Percentiles rank a stretch among this genome's conserved stretches.
phyloP scores from a whole-genome alignment of 2,888 invertebrate species.

The Tetragnatha montana region DNA sequence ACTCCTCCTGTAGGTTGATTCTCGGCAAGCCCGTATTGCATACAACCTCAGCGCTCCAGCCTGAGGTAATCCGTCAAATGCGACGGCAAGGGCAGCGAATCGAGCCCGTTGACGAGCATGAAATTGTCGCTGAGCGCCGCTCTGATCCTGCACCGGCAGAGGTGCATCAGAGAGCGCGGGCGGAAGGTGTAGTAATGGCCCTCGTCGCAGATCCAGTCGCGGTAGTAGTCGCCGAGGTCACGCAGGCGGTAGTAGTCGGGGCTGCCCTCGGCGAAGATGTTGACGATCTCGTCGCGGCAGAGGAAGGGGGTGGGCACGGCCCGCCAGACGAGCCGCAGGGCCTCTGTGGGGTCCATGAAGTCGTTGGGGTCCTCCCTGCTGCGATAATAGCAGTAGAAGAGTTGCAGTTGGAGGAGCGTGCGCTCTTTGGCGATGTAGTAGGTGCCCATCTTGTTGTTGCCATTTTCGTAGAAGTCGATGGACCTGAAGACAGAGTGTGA shows the following conservation, averaged over 20 bases:
- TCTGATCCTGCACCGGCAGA: background rate
- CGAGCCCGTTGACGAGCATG: background rate
- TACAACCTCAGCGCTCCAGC: background rate
- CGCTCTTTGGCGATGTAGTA: background rate
- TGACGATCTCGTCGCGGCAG: background rate
- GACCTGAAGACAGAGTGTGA: background rate
- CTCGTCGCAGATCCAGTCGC: background rate
- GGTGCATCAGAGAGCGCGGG: background rate
- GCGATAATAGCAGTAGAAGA: background rate
- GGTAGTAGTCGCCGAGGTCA: background rate
- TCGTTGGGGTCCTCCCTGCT: background rate
- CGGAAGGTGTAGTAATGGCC: background rate
- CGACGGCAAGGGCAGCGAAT: background rate
- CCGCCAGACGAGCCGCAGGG: background rate
- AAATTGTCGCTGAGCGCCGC: background rate
- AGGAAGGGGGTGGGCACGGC: background rate
- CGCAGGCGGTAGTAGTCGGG: background rate
- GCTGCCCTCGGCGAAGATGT: background rate
- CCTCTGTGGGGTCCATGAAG: background rate
- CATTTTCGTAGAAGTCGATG: background rate
- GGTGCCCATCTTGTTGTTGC: background rate
- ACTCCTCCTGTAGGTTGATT: too few species aligned
- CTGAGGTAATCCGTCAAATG: background rate
- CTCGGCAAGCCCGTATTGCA: too few species aligned
- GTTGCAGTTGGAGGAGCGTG: background rate